Base-by-base conservation (phyloP, 2,797 vertebrate genomes). In the Petrocephalus schoutedeni region DNA sequence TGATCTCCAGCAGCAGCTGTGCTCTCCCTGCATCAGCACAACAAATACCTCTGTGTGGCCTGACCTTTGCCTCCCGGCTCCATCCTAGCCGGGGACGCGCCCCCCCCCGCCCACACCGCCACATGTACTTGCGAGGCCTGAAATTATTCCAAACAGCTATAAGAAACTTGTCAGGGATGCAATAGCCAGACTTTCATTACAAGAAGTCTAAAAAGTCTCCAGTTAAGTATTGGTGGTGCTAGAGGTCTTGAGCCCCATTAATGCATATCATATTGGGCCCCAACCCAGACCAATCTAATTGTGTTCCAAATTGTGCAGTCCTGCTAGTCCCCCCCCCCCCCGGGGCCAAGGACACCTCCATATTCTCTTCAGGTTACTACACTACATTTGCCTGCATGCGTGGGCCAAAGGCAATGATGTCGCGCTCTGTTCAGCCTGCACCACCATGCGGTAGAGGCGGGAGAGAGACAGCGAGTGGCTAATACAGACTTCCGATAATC, bases 1-100 rank as follows among this genome's bases (percentile, higher is more conserved):
- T 95, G 95, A 96, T 90, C 82, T 89, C 89, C 90, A 49, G 89
- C 89, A 93, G 94, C 95, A 96, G 95, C 94, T 96, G 93, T 92
- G 90, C 89, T 82, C 77, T 85, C 87, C 59, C 87, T 88, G 92
- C 91, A 88, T 91, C 93, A 93, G 90, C 93, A 94, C 57, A 93
- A 94, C 93, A 91, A 91, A 94, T 88, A 84, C 87, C 91, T 91
- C 41, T 89, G 89, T 88, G 89, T 74, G 3, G 74, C 85, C 87
- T 93, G 92, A 94, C 93, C 93, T 92, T 94, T 93, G 91, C 88
- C 89, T 88, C 89, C 87, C 83, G 57, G 64, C 80, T 87, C 88
- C 83, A 85, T 87, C 82, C 74, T 80, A 87, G 89, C 87, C 80
- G 85, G 87, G 86, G 12, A 88, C 61, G 54, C 10, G 87, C 87